Percentiles rank a stretch among this genome's conserved stretches.
Conservation (phyloP, 1,140 invertebrate species). For the Penaeus japonicus region DNA sequence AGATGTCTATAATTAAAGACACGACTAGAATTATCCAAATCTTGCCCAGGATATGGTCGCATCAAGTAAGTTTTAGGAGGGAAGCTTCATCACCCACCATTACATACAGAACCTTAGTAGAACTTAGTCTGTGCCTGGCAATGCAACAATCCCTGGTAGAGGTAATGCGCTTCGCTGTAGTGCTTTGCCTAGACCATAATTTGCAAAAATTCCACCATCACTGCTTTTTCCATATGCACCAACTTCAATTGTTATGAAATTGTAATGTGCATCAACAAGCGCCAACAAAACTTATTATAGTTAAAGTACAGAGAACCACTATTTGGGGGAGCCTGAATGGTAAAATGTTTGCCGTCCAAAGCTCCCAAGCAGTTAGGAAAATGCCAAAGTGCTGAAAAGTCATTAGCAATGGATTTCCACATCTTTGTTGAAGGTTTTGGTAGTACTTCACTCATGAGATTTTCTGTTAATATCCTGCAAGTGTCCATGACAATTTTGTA, state of each 20-base stretch:
- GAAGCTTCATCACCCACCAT: not conserved
- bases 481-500: not conserved
- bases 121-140: not conserved
- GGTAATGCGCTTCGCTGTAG: conserved; percentile 12
- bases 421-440: not conserved
- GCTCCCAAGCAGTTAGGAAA: not conserved
- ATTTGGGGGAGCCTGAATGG: not conserved
- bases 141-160: not conserved
- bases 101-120: not conserved
- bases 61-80: not conserved
- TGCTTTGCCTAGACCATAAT: conserved; percentile 9
- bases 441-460: not conserved
- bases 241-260: not conserved
- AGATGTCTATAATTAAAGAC: not conserved
- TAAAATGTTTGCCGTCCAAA: not conserved
- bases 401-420: not conserved
- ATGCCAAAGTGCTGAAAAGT: not conserved
- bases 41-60: not conserved
- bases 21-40: not conserved
- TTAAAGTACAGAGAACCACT: conserved; percentile 2
- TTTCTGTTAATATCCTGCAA: not conserved
- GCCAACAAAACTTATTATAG: conserved; percentile 20
- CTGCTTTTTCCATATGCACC: conserved; percentile 9
- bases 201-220: conserved; percentile 19
- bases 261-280: not conserved